Evolutionary conservation across 2,797 vertebrate species (phyloP).

Genomic region (Sebastes matsubarae): DNA sequence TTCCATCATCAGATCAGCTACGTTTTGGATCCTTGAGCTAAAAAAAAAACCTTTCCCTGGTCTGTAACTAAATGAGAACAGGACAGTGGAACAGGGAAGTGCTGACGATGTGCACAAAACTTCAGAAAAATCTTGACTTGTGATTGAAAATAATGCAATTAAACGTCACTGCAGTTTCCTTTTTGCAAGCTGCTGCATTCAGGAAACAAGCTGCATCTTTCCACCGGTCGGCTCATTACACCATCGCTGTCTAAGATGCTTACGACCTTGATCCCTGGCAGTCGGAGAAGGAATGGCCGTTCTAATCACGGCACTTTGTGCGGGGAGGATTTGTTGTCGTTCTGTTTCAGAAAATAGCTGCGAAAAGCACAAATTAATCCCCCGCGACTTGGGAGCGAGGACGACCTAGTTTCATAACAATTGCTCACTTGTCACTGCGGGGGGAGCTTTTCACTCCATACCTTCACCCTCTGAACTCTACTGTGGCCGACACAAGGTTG

Average conservation of each 20-base stretch:
- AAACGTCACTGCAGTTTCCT: background rate
- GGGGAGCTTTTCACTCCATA: slow-evolving; percentile 33
- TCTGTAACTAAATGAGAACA: background rate
- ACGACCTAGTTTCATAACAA: slow-evolving; percentile 76
- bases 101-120: slow-evolving; percentile 9
- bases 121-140: background rate
- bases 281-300: slow-evolving; percentile 34
- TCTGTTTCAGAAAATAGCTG: slow-evolving; percentile 65
- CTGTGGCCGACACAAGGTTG: slow-evolving; percentile 6
- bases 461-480: slow-evolving; percentile 43
- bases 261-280: slow-evolving; percentile 53
- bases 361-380: slow-evolving; percentile 72
- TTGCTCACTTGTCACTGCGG: slow-evolving; percentile 64
- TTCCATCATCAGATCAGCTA: slow-evolving; percentile 3
- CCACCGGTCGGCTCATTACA: slow-evolving; percentile 39
- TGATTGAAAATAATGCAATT: background rate
- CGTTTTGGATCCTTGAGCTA: background rate
- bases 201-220: slow-evolving; percentile 12
- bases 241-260: slow-evolving; percentile 52
- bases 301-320: slow-evolving; percentile 48
- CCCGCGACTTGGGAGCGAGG: slow-evolving; percentile 42
- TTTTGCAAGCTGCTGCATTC: background rate
- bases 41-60: background rate
- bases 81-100: background rate
- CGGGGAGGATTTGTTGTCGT: slow-evolving; percentile 62